phyloP scores from a whole-genome alignment of 2,888 invertebrate genomes.

The Nasonovia ribisnigri region DNA sequence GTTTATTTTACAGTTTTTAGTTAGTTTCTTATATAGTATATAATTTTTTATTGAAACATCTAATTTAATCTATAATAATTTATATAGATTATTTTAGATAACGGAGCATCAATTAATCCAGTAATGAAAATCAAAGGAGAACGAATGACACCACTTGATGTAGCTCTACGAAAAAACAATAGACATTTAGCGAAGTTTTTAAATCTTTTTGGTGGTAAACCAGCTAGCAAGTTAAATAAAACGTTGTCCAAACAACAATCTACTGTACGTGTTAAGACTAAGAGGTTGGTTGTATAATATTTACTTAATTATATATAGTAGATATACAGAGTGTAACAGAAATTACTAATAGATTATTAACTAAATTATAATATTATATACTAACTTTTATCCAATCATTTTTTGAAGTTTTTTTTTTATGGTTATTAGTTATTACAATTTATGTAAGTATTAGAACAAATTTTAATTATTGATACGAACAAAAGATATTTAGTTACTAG shows the following conservation, averaged over 20 bases:
- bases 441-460: neutral
- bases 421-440: neutral
- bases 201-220: constrained; percentile 89
- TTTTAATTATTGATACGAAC: neutral
- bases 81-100: constrained; percentile 80
- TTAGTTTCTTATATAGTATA: neutral
- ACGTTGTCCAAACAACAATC: constrained; percentile 55
- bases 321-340: neutral
- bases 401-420: neutral
- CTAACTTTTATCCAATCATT: neutral
- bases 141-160: constrained; percentile 90
- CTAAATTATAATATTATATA: neutral
- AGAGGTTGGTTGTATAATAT: constrained; percentile 21
- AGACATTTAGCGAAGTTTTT: constrained; percentile 93
- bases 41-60: neutral
- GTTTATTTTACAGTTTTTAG: neutral
- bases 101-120: constrained; percentile 87
- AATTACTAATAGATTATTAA: neutral
- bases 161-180: constrained; percentile 87
- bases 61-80: neutral
- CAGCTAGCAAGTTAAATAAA: constrained; percentile 77
- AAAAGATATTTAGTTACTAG: neutral
- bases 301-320: neutral
- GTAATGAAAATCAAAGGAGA: constrained; percentile 87
- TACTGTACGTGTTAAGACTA: constrained; percentile 66